Base-by-base conservation (phyloP, 2,888 invertebrate genomes). In the Lordiphosa fenestrarum region DNA sequence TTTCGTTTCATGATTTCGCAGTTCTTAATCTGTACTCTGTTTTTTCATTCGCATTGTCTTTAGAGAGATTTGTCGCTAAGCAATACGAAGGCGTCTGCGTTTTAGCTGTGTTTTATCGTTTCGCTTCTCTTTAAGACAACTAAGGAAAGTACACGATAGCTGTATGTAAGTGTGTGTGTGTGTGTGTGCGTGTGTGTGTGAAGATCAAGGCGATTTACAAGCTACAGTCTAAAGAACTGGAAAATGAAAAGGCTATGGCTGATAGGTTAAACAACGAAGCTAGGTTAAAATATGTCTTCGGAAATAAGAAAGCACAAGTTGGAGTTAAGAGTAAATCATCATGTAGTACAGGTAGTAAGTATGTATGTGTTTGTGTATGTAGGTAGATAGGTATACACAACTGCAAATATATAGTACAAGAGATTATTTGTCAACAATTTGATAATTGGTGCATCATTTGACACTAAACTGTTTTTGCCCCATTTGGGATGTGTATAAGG, bases 1-100 rank as follows among this genome's bases (percentile, higher is more conserved):
- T 47, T 59, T 54, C 63, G 62, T 67, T 63, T 70, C 51, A 44
- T 47, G 53, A 47, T 69, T 61, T 72, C 58, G 69, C 76, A 71
- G 66, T 61, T 64, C 55, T 75, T 77, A 80, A 67, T 70, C 61
- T 63, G 76, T 77, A 77, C 75, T 77, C 77, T 81, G 81, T 81
- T 80, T 73, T 75, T 75, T 80, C 77, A 77, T 84, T 84, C 78
- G 78, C 76, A 78, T 76, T 81, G 66, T 74, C 66, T 73, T 68
- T 69, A 80, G 69, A 76, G 73, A 66, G 69, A 59, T 60, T 63
- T 52, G 53, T 33, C 65, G 47, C 47, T 57, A 52, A 47, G 55
- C 50, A 61, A 49, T 61, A 49, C 62, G 57, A 55, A 60, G 61
- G 78, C 73, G 46, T 78, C 69, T 69, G 69, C 69, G 55, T 49